Evolutionary conservation across 2,113 vertebrate species (phyloP).

Genomic region (Xerus inauris): DNA sequence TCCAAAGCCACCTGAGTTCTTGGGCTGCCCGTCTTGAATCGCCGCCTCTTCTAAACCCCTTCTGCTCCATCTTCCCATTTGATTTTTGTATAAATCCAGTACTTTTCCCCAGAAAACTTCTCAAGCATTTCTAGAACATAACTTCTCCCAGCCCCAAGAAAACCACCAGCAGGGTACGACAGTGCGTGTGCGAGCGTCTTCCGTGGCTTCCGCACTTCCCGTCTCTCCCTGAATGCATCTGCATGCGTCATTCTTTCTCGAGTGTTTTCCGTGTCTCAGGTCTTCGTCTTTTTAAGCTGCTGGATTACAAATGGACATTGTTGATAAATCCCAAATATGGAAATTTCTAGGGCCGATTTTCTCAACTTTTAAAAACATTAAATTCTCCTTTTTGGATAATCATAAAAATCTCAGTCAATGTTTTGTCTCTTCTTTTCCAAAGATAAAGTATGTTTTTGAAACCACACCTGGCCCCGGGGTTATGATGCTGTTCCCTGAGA

Average conservation of each 20-base stretch:
- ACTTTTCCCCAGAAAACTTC: neutral
- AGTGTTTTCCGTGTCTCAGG: neutral
- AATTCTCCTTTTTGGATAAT: neutral
- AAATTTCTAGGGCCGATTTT: constrained; percentile 1
- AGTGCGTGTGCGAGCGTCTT: neutral
- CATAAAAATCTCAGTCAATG: neutral
- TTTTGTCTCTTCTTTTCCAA: constrained; percentile 21
- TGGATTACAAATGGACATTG: neutral
- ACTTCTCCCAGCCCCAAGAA: neutral
- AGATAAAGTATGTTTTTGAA: neutral
- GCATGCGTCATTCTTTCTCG: neutral
- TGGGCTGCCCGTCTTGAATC: neutral
- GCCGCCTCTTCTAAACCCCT: neutral
- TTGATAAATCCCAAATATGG: neutral
- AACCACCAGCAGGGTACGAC: neutral
- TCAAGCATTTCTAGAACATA: neutral
- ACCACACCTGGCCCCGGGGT: neutral
- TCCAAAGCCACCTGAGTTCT: neutral
- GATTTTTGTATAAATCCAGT: constrained; percentile 3
- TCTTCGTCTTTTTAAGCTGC: neutral
- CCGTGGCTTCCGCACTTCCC: neutral
- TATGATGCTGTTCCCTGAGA: neutral
- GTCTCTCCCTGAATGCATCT: neutral
- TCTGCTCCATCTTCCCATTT: neutral
- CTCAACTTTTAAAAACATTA: neutral